Evolutionary conservation across 2,797 vertebrate genomes (phyloP), one percentile per base, ranked within the genome.

Genomic region (Karalla daura): DNA sequence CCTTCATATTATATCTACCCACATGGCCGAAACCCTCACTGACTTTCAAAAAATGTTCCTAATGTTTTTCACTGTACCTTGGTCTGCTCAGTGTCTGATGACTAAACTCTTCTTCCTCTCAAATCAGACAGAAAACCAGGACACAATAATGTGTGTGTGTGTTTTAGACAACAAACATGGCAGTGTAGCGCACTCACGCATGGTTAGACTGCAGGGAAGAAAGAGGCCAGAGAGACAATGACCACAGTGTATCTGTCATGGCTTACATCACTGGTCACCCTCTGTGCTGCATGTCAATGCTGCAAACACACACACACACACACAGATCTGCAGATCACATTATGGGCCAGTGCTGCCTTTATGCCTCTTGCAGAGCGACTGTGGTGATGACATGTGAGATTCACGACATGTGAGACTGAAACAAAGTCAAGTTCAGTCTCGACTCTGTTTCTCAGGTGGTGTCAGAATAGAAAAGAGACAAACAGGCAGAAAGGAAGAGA

Each of bases 221-320:
- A 79, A 90, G 78, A 90, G 83, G 87, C 64, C 79, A 66, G 47
- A 70, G 76, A 88, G 78, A 94, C 91, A 93, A 93, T 90, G 90
- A 78, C 84, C 81, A 71, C 84, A 88, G 87, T 91, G 91, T 93
- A 80, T 84, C 82, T 81, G 80, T 79, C 77, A 81, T 74, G 49
- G 81, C 87, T 94, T 91, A 91, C 92, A 91, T 93, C 92, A 93
- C 59, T 56, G 71, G 65, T 66, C 66, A 64, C 76, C 70, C 74
- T 70, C 63, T 64, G 69, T 3, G 50, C 72, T 77, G 71, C 76
- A 64, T 80, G 62, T 82, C 73, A 84, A 78, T 68, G 66, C 59
- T 47, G 23, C 74, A 47, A 21, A 69, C 59, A 46, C 2, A 10
- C 47, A 70, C 44, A 63, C 65, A 63, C 63, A 64, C 47, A 63